phyloP scores from a whole-genome alignment of 2,113 vertebrate genomes.

The Cheilinus undulatus region DNA sequence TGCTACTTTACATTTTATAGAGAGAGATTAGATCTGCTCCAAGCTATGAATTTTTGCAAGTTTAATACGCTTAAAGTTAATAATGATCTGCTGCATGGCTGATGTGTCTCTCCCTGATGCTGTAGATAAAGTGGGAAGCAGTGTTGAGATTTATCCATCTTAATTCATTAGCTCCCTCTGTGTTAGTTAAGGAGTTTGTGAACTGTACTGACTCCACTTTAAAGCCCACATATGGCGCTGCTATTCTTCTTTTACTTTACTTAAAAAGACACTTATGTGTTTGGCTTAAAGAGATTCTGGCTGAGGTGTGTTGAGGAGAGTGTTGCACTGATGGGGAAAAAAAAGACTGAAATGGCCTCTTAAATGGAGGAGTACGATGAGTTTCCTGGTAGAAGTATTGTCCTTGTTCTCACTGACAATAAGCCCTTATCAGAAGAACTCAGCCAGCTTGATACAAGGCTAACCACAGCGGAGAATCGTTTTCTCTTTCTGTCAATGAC shows the following conservation, averaged over 20 bases:
- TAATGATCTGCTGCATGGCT: slow-evolving; percentile 43
- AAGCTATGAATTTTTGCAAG: slow-evolving; percentile 8
- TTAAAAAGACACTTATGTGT: neutral
- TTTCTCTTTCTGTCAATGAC: slow-evolving; percentile 25
- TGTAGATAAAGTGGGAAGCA: slow-evolving; percentile 24
- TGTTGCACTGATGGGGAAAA: neutral
- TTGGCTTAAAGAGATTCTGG: slow-evolving; percentile 24
- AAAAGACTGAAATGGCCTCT: slow-evolving; percentile 31
- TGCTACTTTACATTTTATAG: slow-evolving; percentile 25
- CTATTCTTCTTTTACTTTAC: neutral
- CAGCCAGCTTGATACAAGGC: slow-evolving; percentile 29
- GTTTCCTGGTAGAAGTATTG: slow-evolving; percentile 4
- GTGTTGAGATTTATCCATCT: slow-evolving; percentile 22
- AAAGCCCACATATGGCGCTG: neutral
- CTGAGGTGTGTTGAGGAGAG: slow-evolving; percentile 16
- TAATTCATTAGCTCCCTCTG: slow-evolving; percentile 22
- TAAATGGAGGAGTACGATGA: slow-evolving; percentile 9
- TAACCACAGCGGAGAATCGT: slow-evolving; percentile 20
- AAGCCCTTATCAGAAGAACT: slow-evolving; percentile 16
- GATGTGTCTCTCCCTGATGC: slow-evolving; percentile 29
- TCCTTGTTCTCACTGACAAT: slow-evolving; percentile 25
- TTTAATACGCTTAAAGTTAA: slow-evolving; percentile 36
- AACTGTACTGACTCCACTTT: neutral
- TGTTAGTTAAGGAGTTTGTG: slow-evolving; percentile 12
- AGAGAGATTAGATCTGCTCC: slow-evolving; percentile 25